Conservation (phyloP, 2,888 invertebrate genomes). For the Xanthia icteritia region DNA sequence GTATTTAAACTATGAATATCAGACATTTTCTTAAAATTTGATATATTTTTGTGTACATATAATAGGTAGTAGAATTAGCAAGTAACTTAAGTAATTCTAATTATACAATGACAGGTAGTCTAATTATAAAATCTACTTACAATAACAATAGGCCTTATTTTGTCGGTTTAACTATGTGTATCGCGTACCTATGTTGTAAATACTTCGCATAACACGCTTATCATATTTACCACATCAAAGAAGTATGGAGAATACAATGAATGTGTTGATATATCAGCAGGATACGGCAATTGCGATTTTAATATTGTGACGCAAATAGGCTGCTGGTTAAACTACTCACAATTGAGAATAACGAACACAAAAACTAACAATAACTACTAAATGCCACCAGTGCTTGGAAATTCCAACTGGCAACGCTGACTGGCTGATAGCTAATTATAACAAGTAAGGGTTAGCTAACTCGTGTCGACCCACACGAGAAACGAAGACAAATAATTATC, state of each 20-base stretch:
- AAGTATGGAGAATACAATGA: background rate
- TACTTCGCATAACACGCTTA: slow-evolving; percentile 1
- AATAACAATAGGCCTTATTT: slow-evolving; percentile 18
- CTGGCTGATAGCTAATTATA: background rate
- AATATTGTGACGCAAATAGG: background rate
- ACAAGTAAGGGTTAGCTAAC: no score
- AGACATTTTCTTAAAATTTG: no score
- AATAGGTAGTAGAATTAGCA: no score
- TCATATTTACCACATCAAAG: background rate
- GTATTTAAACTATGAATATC: no score
- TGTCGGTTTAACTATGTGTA: slow-evolving; percentile 8
- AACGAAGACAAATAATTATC: no score
- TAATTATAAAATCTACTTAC: slow-evolving; percentile 4
- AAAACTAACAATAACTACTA: background rate
- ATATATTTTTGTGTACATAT: no score
- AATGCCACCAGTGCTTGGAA: background rate
- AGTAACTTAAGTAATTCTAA: background rate
- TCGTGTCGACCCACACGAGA: no score
- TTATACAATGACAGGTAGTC: background rate
- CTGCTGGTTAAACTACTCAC: background rate
- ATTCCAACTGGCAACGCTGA: background rate
- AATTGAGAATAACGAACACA: background rate
- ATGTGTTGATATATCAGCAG: background rate
- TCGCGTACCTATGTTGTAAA: slow-evolving; percentile 10
- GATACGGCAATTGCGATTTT: background rate